Percentiles rank a stretch among this genome's conserved stretches.
These are phyloP conservation scores for Protonibea diacanthus DNA, from an alignment of 2,797 vertebrate genomes.

Conservation along the genomic window DNA sequence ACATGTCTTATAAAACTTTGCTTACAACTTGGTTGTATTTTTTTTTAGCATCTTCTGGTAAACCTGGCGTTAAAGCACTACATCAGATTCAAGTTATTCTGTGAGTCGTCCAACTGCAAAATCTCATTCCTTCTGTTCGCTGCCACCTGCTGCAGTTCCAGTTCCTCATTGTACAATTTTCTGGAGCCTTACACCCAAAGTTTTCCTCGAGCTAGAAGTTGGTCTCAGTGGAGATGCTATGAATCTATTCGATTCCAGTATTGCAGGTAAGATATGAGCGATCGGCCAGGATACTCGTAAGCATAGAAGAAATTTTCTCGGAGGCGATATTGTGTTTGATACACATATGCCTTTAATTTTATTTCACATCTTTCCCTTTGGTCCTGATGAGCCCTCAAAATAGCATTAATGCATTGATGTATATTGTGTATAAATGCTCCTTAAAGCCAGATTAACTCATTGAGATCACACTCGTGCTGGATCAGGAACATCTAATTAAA, in stretches of 20 bases:
- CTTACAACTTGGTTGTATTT: background rate
- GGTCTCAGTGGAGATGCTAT: background rate
- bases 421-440: too few relatives aligned
- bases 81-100: conserved; percentile 17
- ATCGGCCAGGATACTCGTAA: background rate
- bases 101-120: conserved; percentile 5
- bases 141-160: conserved; percentile 8
- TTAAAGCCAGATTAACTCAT: background rate
- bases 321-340: background rate
- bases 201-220: background rate
- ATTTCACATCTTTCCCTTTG: background rate
- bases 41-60: conserved; percentile 1
- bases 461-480: background rate
- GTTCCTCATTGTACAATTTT: conserved; percentile 4
- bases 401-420: background rate
- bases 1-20: background rate
- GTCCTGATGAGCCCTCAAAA: background rate
- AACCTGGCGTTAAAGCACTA: background rate
- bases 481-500: background rate
- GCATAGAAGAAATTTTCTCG: background rate
- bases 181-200: background rate
- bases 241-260: background rate
- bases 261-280: background rate
- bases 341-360: background rate
- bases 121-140: conserved; percentile 28